Conservation (phyloP, 2,113 vertebrate species). For the Calidris pygmaea region DNA sequence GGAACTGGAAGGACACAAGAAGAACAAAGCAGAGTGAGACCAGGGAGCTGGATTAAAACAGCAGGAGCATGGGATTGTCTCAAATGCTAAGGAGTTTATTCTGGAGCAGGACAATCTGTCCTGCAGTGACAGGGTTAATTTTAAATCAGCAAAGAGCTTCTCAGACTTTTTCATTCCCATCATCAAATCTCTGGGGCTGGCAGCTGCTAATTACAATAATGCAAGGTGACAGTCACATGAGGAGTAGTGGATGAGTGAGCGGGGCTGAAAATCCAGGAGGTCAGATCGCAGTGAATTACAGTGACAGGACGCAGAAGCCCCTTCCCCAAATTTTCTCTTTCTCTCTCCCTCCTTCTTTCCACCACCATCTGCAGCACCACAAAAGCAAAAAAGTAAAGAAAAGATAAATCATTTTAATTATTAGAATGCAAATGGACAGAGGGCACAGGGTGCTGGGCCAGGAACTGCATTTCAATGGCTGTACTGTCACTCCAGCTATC, state of each 20-base stretch:
- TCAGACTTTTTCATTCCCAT: background rate
- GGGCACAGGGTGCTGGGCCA: fast-evolving
- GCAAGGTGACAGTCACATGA: background rate
- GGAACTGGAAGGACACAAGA: background rate
- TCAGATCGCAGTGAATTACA: background rate
- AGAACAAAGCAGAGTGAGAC: background rate
- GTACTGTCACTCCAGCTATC: background rate
- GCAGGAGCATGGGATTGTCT: background rate
- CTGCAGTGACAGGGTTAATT: slow-evolving; percentile 17
- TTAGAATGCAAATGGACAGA: background rate
- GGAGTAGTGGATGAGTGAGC: background rate
- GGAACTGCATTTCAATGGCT: background rate
- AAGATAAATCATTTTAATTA: background rate
- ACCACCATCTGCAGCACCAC: background rate
- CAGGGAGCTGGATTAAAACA: background rate
- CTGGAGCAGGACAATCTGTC: background rate
- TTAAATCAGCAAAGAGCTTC: background rate
- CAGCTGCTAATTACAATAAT: slow-evolving; percentile 24
- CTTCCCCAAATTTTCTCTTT: background rate
- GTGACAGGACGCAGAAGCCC: background rate
- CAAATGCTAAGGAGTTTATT: background rate
- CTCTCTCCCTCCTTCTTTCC: background rate
- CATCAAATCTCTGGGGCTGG: background rate
- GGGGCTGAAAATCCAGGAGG: background rate
- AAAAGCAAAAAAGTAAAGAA: background rate